A percentile compares a stretch with the other conserved stretches of the same genome.
phyloP scores from a whole-genome alignment of 2,888 invertebrate species.

The Parnassius glacialis region DNA sequence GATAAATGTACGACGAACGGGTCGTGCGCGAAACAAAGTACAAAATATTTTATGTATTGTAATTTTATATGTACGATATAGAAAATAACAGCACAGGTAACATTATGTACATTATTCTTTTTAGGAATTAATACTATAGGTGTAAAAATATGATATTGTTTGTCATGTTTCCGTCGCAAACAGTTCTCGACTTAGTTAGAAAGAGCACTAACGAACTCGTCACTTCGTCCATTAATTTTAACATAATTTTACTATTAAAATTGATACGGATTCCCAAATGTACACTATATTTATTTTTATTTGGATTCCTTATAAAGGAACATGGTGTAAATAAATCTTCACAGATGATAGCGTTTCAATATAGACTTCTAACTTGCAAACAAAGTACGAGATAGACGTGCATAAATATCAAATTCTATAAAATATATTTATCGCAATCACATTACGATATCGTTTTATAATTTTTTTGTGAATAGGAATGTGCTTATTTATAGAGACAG shows the following conservation, averaged over 20 bases:
- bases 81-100: slow-evolving; percentile 71
- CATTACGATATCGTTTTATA: slow-evolving; percentile 48
- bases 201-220: slow-evolving; percentile 79
- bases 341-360: slow-evolving; percentile 61
- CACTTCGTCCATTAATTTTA: slow-evolving; percentile 81
- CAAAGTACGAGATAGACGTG: slow-evolving; percentile 55
- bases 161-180: slow-evolving; percentile 79
- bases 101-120: slow-evolving; percentile 72
- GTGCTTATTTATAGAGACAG: slow-evolving; percentile 7
- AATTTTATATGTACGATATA: slow-evolving; percentile 77
- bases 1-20: slow-evolving; percentile 63
- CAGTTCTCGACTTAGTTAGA: slow-evolving; percentile 75
- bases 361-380: slow-evolving; percentile 61
- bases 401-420: slow-evolving; percentile 59
- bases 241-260: slow-evolving; percentile 74
- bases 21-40: slow-evolving; percentile 77
- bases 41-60: slow-evolving; percentile 80
- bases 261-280: slow-evolving; percentile 62
- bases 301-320: slow-evolving; percentile 72
- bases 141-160: slow-evolving; percentile 64
- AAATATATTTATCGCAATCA: slow-evolving; percentile 63
- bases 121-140: slow-evolving; percentile 65
- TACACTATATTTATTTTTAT: slow-evolving; percentile 66
- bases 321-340: slow-evolving; percentile 70
- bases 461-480: slow-evolving; percentile 21